These are phyloP conservation scores for Harpagus bidentatus DNA, from an alignment of 2,113 vertebrate genomes.

Conservation along the genomic window DNA sequence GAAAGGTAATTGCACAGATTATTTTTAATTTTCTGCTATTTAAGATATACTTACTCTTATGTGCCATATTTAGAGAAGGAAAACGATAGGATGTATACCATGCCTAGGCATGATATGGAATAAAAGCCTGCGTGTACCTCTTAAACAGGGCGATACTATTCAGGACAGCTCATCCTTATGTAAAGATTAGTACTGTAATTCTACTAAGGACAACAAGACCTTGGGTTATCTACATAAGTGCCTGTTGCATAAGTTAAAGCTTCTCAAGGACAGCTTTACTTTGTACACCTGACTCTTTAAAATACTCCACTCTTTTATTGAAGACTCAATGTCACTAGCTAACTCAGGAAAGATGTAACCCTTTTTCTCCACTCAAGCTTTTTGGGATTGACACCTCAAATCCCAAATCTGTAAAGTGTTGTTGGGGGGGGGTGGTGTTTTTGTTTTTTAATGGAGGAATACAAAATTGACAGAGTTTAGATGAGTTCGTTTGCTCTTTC, in stretches of 20 bases:
- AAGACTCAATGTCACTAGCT: background rate
- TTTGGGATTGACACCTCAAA: background rate
- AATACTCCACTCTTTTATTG: background rate
- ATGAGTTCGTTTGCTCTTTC: background rate
- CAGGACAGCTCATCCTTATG: constrained; percentile 46
- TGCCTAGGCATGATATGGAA: background rate
- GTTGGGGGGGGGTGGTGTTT: too few species aligned
- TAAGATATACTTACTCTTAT: background rate
- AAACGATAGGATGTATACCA: background rate
- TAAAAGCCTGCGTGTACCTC: background rate
- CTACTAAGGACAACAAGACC: constrained; percentile 42
- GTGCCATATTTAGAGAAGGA: background rate
- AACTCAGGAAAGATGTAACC: background rate
- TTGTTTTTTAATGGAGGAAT: background rate
- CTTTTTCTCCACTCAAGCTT: background rate
- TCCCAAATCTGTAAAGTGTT: background rate
- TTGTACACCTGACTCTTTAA: constrained; percentile 28
- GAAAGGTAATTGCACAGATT: background rate
- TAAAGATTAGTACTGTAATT: constrained; percentile 56
- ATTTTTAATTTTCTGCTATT: background rate
- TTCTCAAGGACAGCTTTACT: constrained; percentile 56
- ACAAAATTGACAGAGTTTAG: background rate
- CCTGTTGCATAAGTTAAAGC: constrained; percentile 65
- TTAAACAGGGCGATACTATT: constrained; percentile 11
- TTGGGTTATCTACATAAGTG: constrained; percentile 46